Evolutionary conservation across 2,113 vertebrate species (phyloP).

Genomic region (Apteryx mantelli): DNA sequence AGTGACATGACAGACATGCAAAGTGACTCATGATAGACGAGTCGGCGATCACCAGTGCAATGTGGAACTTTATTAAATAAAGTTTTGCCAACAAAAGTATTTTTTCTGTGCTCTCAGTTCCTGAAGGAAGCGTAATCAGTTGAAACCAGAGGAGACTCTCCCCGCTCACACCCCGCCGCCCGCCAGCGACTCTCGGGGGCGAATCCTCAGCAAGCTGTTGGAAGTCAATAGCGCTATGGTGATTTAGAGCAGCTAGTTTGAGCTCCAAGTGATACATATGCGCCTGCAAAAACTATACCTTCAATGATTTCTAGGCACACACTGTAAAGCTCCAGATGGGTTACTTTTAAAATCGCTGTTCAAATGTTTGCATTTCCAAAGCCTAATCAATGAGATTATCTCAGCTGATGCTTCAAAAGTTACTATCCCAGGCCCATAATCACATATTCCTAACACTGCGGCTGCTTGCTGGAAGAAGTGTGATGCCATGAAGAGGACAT

Average conservation of each 20-base stretch:
- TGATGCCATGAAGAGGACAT: not conserved
- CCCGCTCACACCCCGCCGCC: fast-evolving
- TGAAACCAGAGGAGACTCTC: not conserved
- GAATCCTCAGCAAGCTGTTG: not conserved
- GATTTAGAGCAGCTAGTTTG: not conserved
- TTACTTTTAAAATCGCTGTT: not conserved
- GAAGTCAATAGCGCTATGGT: not conserved
- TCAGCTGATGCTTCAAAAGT: not conserved
- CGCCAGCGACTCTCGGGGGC: not conserved
- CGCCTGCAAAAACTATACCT: not conserved
- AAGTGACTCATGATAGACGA: not conserved
- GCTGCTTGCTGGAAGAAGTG: not conserved
- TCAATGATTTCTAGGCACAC: not conserved
- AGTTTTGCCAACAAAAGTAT: not conserved
- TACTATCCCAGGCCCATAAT: not conserved
- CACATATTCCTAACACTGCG: not conserved
- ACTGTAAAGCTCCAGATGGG: not conserved
- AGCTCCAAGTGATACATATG: not conserved
- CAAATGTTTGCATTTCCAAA: slow-evolving; percentile 26
- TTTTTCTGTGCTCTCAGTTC: not conserved
- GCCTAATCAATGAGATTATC: not conserved
- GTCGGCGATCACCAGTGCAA: not conserved
- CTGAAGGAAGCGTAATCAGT: not conserved
- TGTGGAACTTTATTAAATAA: not conserved
- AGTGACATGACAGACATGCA: not conserved